Base-by-base conservation (phyloP, 2,888 invertebrate species). In the Andrena bicolor region DNA sequence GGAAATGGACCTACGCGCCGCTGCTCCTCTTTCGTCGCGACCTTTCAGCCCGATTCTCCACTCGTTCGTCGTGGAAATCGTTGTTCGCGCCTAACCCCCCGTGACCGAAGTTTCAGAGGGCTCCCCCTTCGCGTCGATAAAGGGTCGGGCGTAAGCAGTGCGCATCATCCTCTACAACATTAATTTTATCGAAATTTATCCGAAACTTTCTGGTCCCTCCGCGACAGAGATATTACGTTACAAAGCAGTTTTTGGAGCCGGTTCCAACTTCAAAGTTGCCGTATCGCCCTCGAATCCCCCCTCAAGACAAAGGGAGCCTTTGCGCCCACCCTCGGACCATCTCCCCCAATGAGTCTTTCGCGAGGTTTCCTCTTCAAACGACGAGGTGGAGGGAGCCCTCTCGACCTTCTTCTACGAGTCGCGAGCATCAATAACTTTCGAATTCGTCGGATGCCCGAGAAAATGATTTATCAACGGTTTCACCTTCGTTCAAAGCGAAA, bases 161-260 rank as follows among this genome's bases (percentile, higher is more conserved):
- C 53, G 30, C 16, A 51, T 70, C 16, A 35, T 28, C 32, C 8
- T 10, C n/a, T 13, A 13, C 26, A 53, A 49, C 41, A 51, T 61
- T 68, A 68, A 76, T 72, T 64, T 53, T n/a, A 71, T 63, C 32
- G 32, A 71, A 61, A 63, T 56, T 58, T 74, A 16, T n/a, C 26
- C 30, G 41, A 1, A 8, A 49, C 49, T 26, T 70, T 60, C 48
- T 23, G 7, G 8, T 3, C 32, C 28, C 23, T 28, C 1, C n/a
- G 13, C 49, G 66, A 32, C 51, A 41, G 41, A 28, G 84, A 80
- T 89, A 84, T 78, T 79, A 63, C 75, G 82, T 89, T 87, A 87
- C 85, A 84, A 86, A 86, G 87, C 84, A 82, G 85, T 89, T 78
- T 81, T 81, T 32, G 65, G 58, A 26, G 48, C 30, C 20, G 60